Conservation (phyloP, 2,797 vertebrate genomes). For the Micropoecilia bifurca region DNA sequence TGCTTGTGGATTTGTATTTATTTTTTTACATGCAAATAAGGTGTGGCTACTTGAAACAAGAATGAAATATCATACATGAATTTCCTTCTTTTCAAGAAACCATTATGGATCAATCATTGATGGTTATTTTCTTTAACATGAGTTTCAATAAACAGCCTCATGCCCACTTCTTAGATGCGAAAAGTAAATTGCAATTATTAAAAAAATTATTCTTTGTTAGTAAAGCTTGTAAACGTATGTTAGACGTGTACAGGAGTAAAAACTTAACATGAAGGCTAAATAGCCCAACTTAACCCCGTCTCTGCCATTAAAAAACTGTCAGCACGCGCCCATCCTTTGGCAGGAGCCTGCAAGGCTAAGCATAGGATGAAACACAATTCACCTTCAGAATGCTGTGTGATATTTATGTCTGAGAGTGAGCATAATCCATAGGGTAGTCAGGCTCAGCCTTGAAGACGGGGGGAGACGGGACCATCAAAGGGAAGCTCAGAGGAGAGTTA, state of each 20-base stretch:
- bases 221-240: neutral
- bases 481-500: neutral
- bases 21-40: neutral
- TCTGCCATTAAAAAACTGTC: neutral
- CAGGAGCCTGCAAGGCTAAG: neutral
- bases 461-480: neutral
- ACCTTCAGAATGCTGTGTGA: slow-evolving; percentile 1
- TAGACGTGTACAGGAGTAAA: neutral
- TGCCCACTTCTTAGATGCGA: neutral
- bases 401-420: neutral
- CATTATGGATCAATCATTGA: neutral
- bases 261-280: neutral
- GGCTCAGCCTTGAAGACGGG: neutral
- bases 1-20: slow-evolving; percentile 25
- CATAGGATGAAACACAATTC: neutral
- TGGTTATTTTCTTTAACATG: neutral
- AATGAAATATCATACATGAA: neutral
- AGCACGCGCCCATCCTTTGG: neutral
- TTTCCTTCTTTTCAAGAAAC: neutral
- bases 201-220: neutral
- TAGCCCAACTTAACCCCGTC: neutral
- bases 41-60: neutral
- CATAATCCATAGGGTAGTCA: neutral
- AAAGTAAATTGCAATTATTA: neutral
- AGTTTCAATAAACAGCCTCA: neutral